phyloP scores from a whole-genome alignment of 2,888 invertebrate species.

The Hipparchia sbordonii region DNA sequence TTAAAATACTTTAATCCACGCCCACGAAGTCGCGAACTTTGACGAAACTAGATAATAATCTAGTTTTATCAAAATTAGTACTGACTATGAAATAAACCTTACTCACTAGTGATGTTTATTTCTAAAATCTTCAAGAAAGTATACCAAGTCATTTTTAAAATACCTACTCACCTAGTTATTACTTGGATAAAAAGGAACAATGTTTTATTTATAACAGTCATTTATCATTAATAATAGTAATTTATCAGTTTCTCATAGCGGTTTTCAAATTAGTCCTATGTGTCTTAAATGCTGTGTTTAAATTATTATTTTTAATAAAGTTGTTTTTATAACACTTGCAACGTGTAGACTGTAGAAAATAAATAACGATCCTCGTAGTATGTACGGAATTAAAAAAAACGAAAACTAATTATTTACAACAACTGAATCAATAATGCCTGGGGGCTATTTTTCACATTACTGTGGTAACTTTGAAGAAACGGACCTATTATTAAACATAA shows the following conservation, averaged over 20 bases:
- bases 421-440: background rate
- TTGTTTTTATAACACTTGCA: background rate
- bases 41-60: too few relatives aligned
- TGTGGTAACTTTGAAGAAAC: background rate
- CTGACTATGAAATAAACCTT: too few relatives aligned
- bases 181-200: background rate
- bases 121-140: background rate
- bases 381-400: background rate
- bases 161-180: too few relatives aligned
- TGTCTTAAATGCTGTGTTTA: background rate
- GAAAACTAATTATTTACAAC: background rate
- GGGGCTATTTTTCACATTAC: background rate
- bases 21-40: too few relatives aligned
- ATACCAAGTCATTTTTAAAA: background rate
- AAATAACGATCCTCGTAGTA: background rate
- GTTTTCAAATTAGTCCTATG: slow-evolving; percentile 10
- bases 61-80: too few relatives aligned
- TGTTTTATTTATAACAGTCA: background rate
- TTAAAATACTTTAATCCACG: too few relatives aligned
- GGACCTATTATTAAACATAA: background rate
- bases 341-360: background rate
- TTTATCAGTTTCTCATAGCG: background rate
- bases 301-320: slow-evolving; percentile 1
- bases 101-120: background rate
- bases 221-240: slow-evolving; percentile 3